Conservation (phyloP, 2,797 vertebrate species). For the Muscicapa striata region DNA sequence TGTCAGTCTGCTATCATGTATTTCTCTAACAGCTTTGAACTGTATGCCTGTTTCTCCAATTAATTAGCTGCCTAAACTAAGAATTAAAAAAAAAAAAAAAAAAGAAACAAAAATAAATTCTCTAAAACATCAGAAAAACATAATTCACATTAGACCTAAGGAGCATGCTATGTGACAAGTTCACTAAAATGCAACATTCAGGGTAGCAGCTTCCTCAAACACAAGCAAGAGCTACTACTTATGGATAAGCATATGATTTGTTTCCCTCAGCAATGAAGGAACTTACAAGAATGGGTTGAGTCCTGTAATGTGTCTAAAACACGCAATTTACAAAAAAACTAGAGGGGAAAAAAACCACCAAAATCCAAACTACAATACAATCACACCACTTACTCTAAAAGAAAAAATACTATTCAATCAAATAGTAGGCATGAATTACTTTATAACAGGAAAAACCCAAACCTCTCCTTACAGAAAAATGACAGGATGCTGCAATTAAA, state of each 20-base stretch:
- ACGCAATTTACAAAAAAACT: background rate
- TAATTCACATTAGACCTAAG: background rate
- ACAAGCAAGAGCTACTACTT: background rate
- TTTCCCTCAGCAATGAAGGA: background rate
- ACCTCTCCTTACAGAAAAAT: background rate
- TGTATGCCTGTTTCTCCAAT: background rate
- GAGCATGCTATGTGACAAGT: background rate
- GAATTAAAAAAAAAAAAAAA: no score
- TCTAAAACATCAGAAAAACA: background rate
- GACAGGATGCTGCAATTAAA: background rate
- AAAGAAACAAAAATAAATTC: no score
- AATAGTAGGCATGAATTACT: background rate
- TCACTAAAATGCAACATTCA: background rate
- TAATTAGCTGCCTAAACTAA: background rate
- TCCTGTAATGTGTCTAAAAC: background rate
- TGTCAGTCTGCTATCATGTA: background rate
- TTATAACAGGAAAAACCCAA: background rate
- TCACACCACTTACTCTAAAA: background rate
- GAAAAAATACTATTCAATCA: background rate
- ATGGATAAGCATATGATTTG: background rate
- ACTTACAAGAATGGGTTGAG: background rate
- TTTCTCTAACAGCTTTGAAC: background rate
- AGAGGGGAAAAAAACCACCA: fast-evolving
- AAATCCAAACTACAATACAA: background rate
- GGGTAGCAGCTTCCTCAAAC: background rate